phyloP scores from a whole-genome alignment of 92 coral and sea anemone species.

The Montipora capitata region DNA sequence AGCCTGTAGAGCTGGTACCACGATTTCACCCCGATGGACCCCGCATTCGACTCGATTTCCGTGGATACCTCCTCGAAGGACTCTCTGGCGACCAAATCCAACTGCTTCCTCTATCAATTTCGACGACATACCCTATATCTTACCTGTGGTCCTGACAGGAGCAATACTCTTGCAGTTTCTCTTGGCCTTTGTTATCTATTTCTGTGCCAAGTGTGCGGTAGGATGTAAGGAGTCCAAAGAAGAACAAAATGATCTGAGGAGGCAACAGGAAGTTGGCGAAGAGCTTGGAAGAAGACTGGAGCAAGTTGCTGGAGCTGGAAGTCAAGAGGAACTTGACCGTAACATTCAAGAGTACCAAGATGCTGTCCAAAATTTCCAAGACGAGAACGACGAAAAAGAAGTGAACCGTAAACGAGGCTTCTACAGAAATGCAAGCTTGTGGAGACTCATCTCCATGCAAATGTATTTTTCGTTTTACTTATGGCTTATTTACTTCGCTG shows the following conservation, averaged over 20 bases:
- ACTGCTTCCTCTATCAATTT: slow-evolving; percentile 54
- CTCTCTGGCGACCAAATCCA: neutral
- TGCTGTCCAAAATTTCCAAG: slow-evolving; percentile 64
- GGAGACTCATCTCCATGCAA: slow-evolving; percentile 77
- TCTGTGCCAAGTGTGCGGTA: slow-evolving; percentile 55
- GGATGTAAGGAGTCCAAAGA: slow-evolving; percentile 60
- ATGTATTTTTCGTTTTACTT: slow-evolving; percentile 77
- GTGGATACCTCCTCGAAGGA: neutral
- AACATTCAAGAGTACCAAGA: slow-evolving; percentile 72
- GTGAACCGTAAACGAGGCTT: slow-evolving; percentile 75
- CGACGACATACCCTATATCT: slow-evolving; percentile 74
- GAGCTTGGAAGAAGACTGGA: slow-evolving; percentile 67
- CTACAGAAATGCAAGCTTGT: slow-evolving; percentile 69
- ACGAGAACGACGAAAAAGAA: slow-evolving; percentile 63
- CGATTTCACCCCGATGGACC: neutral
- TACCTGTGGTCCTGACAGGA: slow-evolving; percentile 67
- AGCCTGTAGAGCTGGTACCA: slow-evolving; percentile 33
- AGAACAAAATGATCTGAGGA: slow-evolving; percentile 63
- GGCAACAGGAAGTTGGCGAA: slow-evolving; percentile 52
- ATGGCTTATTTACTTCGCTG: slow-evolving; percentile 73
- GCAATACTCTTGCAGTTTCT: slow-evolving; percentile 70
- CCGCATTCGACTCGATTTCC: neutral
- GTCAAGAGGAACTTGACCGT: slow-evolving; percentile 75
- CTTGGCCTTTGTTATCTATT: slow-evolving; percentile 60
- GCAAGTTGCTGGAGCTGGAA: slow-evolving; percentile 73